Evolutionary conservation across 2,113 vertebrate genomes (phyloP).

Genomic region (Erythrocebus patas): DNA sequence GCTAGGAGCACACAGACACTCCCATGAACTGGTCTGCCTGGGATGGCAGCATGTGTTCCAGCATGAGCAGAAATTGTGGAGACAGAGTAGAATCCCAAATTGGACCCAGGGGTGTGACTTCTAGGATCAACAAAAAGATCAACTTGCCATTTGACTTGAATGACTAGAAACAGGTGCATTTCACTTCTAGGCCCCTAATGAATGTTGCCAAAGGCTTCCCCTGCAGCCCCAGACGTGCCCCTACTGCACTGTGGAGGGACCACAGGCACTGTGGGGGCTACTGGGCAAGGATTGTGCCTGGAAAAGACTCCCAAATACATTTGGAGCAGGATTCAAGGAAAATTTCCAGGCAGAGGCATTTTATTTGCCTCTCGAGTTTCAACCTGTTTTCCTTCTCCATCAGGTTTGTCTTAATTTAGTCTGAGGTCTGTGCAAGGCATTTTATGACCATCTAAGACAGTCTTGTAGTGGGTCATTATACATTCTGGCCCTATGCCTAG

Average conservation of each 20-base stretch:
- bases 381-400: neutral
- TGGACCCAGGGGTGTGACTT: neutral
- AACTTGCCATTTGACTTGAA: too few relatives aligned
- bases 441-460: neutral
- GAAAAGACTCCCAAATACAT: neutral
- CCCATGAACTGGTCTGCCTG: neutral
- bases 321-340: neutral
- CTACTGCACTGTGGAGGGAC: neutral
- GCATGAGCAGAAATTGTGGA: neutral
- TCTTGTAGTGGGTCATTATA: neutral
- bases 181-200: neutral
- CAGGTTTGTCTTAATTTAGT: neutral
- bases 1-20: neutral
- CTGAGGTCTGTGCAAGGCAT: neutral
- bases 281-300: neutral
- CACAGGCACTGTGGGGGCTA: rapidly evolving
- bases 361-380: neutral
- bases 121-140: neutral
- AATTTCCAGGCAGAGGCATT: neutral
- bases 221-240: neutral
- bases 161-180: rapidly evolving
- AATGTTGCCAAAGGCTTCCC: neutral
- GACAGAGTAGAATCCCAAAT: neutral
- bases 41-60: neutral
- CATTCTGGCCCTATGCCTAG: neutral